Evolutionary conservation across 2,113 vertebrate species (phyloP).

Genomic region (Laterallus jamaicensis): DNA sequence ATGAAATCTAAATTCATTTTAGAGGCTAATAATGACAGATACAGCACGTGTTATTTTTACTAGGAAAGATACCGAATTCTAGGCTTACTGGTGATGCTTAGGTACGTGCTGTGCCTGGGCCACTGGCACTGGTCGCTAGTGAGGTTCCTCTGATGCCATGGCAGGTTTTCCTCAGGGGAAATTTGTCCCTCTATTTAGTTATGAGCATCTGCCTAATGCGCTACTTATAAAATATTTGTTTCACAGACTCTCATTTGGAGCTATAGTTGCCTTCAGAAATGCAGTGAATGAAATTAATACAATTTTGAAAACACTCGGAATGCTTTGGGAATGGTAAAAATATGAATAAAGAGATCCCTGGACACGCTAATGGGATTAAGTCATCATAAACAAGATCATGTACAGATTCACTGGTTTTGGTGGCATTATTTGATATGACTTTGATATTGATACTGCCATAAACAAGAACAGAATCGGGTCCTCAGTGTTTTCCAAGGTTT

Average conservation of each 20-base stretch:
- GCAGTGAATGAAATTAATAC: neutral
- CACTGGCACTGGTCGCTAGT: neutral
- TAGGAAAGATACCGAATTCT: neutral
- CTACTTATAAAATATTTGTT: neutral
- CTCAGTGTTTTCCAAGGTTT: constrained; percentile 19
- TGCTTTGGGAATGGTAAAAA: neutral
- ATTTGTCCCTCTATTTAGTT: neutral
- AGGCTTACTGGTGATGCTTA: neutral
- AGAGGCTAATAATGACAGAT: constrained; percentile 3
- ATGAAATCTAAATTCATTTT: constrained; percentile 3
- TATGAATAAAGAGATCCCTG: neutral
- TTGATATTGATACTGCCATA: neutral
- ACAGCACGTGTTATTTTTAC: neutral
- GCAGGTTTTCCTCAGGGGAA: neutral
- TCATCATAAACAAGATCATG: neutral
- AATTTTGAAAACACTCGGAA: neutral
- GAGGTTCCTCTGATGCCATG: neutral
- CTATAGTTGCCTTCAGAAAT: neutral
- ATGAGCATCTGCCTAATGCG: neutral
- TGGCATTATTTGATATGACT: neutral
- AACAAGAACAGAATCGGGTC: neutral
- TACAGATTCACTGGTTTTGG: neutral
- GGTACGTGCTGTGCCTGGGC: neutral
- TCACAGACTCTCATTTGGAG: neutral
- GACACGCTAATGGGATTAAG: neutral